Conservation (phyloP, 2,797 vertebrate genomes). For the Myotis myotis region DNA sequence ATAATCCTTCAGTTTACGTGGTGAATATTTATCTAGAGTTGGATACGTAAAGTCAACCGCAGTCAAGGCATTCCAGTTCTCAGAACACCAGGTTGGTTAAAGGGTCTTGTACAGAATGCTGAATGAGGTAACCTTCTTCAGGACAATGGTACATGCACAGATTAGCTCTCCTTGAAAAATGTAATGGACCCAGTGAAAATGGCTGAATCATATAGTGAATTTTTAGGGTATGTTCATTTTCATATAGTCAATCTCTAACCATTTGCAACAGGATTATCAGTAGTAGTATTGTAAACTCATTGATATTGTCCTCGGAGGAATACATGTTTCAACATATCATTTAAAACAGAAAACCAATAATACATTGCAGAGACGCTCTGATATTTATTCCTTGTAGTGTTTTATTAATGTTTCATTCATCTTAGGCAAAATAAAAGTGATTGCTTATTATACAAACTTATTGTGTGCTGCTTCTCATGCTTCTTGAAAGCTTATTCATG, state of each 20-base stretch:
- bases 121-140: background rate
- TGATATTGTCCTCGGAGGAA: background rate
- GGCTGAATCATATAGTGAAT: background rate
- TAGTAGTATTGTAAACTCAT: background rate
- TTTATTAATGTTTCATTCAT: slow-evolving; percentile 39
- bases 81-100: background rate
- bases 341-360: slow-evolving; percentile 36
- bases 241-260: background rate
- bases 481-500: background rate
- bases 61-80: background rate
- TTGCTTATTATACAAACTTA: background rate
- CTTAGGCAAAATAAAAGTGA: background rate
- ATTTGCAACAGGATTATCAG: background rate
- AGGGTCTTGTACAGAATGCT: background rate
- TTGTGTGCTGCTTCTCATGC: background rate
- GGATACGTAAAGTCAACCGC: background rate
- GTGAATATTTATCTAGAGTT: background rate
- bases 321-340: background rate
- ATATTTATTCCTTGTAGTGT: background rate
- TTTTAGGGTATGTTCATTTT: background rate
- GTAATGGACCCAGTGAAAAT: background rate
- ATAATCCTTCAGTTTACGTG: background rate
- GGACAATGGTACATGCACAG: no score
- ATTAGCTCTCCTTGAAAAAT: background rate
- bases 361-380: background rate